Conservation (phyloP, 2,888 invertebrate species). For the Nasonia oneida region DNA sequence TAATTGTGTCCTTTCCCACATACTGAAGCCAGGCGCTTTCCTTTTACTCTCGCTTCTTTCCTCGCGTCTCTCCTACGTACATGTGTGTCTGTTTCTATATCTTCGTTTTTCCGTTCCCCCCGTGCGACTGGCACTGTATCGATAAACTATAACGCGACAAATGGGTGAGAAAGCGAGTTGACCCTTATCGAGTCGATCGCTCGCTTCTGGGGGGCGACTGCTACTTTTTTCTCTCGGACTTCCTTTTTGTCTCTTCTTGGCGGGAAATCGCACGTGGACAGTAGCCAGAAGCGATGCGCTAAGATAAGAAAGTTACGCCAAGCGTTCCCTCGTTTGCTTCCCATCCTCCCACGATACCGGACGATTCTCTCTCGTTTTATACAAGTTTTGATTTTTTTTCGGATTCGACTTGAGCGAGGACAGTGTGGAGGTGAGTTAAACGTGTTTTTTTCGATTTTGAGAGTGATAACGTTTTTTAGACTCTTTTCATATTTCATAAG, state of each 20-base stretch:
- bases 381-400: conserved; percentile 50
- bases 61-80: conserved; percentile 18
- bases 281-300: conserved; percentile 51
- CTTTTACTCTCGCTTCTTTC: conserved; percentile 17
- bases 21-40: conserved; percentile 4
- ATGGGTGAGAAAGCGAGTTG: conserved; percentile 71
- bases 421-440: conserved; percentile 29
- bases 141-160: conserved; percentile 77
- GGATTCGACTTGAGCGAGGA: conserved; percentile 41
- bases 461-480: background rate
- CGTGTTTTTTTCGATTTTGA: conserved; percentile 43
- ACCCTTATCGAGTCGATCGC: conserved; percentile 49
- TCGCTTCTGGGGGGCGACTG: conserved; percentile 33
- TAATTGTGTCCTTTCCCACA: conserved; percentile 66
- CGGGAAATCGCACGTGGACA: conserved; percentile 51
- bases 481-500: background rate
- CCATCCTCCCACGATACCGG: conserved; percentile 23
- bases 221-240: conserved; percentile 48
- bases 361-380: conserved; percentile 50
- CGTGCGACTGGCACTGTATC: conserved; percentile 68
- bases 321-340: too few species aligned
- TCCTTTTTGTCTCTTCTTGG: conserved; percentile 29
- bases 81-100: conserved; percentile 41
- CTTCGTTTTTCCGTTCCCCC: conserved; percentile 24
- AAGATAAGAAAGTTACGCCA: conserved; percentile 57